A percentile compares a stretch with the other conserved stretches of the same genome.
Conservation (phyloP, 2,113 vertebrate species). For the Nicator chloris region DNA sequence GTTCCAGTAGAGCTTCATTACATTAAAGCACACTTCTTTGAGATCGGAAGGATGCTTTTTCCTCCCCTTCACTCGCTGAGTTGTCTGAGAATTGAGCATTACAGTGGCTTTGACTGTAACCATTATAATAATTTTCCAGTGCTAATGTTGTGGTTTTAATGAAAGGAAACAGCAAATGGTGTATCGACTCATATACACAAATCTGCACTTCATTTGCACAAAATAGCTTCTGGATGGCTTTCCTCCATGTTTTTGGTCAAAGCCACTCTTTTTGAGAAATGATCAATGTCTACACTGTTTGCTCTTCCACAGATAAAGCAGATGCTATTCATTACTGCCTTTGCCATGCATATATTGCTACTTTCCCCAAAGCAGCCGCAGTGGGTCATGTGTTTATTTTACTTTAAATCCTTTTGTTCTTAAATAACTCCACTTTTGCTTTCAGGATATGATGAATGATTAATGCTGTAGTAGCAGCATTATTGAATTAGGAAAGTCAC, state of each 20-base stretch:
- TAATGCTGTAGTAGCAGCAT: constrained; percentile 35
- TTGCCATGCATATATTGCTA: constrained; percentile 61
- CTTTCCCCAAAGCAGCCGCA: constrained; percentile 57
- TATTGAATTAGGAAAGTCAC: constrained; percentile 43
- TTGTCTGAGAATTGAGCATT: constrained; percentile 63
- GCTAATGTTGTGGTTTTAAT: constrained; percentile 80
- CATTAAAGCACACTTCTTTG: not conserved
- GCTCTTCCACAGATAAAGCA: constrained; percentile 78
- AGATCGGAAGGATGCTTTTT: not conserved
- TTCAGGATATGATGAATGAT: constrained; percentile 59
- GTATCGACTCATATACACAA: constrained; percentile 71
- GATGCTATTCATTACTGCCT: constrained; percentile 85
- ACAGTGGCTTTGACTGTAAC: constrained; percentile 86
- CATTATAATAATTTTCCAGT: constrained; percentile 77
- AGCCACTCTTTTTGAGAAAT: constrained; percentile 74
- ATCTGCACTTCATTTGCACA: constrained; percentile 86
- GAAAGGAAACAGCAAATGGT: constrained; percentile 79
- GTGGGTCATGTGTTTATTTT: constrained; percentile 60
- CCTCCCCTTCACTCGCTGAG: not conserved
- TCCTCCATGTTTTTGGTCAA: constrained; percentile 69
- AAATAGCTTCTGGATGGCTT: constrained; percentile 77
- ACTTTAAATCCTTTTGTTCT: constrained; percentile 63
- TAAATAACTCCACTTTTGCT: constrained; percentile 47
- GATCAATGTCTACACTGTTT: constrained; percentile 77
- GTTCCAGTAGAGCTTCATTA: not conserved